Evolutionary conservation across 2,888 invertebrate species (phyloP), one percentile per base, ranked within the genome.

Genomic region (Nomada ferruginata): DNA sequence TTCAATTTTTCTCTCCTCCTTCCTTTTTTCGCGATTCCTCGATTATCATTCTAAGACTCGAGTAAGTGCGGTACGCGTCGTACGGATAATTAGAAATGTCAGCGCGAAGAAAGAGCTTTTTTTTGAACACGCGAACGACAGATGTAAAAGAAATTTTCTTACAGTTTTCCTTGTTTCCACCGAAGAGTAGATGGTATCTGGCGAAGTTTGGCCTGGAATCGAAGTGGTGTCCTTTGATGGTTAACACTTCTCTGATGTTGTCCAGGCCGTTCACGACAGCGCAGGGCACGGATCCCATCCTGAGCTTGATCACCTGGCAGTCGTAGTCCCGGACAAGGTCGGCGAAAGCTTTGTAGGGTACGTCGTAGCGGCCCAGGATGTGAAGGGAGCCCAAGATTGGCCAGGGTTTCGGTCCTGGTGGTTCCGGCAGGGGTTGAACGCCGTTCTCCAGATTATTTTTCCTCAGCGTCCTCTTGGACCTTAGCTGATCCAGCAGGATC

Each of bases 161-260:
- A 96, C 96, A 96, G 91, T 96, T 96, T 89, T 96, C 95, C 90
- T 95, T 96, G 91, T 96, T 94, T 57, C 96, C 96, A 75, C 95
- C 94, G 92, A 96, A 96, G 26, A 96, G 94, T 65, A 95, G 93
- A 82, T 95, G 94, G 92, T 96, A 96, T 83, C 96, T 94, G 72
- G 94, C 90, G 90, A 96, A 96, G 91, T 95, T 95, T 0, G 96
- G 96, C 69, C 96, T 94, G 83, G 95, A 95, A 87, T 96, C 96
- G 89, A 96, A 96, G 82, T 95, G 95, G 50, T 95, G 94, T 9
- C 95, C 95, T 84, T 95, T 95, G 68, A 94, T 93, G 83, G 95
- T 94, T 69, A 96, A 93, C 23, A 95, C 95, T 87, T 96, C 95
- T 76, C 94, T 94, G 86, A 96, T 95, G 88, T 95, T 95, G 79